Evolutionary conservation across 1,140 invertebrate genomes (phyloP), one percentile per base, ranked within the genome.

Genomic region (Eupristina koningsbergeri): DNA sequence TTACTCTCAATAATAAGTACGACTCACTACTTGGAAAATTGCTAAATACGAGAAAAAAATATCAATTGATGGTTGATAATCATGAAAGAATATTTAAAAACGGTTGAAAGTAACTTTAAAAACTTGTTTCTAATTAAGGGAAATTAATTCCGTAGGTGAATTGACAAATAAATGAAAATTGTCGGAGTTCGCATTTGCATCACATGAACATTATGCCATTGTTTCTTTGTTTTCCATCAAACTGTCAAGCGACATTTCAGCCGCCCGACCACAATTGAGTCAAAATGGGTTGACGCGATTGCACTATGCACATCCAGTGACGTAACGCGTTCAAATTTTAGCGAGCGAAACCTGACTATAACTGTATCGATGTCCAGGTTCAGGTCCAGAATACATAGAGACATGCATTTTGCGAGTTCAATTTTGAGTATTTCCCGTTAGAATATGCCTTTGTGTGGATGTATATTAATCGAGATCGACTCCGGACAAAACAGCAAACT

Each of bases 211-310:
- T 75, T 75, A 75, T 76, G 61, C 75, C 34, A 77, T 83, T 83
- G 81, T 83, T 83, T 63, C 69, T 63, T 58, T 80, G 77, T 84
- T 84, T 79, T 84, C 83, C 83, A 84, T 80, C 77, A 84, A 84
- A 84, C 50, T 84, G 83, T 84, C 77, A 61, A 6, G 50, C 74
- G 81, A 76, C 63, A 69, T 83, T 78, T 77, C 45, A 50, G 34
- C 26, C 45, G 41, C 22, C 17, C 1, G 39, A 45, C 76, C 67
- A 79, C 76, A 83, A 83, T n/a, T 79, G 77, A 74, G 64, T 50
- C 82, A 45, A 83, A 84, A 84, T 84, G 82, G 67, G 82, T 80
- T 80, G 82, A 74, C 76, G 77, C 82, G 82, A 79, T 79, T 79
- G 63, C 47, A 29, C 50, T 36, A 64, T 80, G 17, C 45, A 63